These are phyloP conservation scores for Pseudolaguvia tuberculata DNA, from an alignment of 2,113 vertebrate species.

Conservation along the genomic window DNA sequence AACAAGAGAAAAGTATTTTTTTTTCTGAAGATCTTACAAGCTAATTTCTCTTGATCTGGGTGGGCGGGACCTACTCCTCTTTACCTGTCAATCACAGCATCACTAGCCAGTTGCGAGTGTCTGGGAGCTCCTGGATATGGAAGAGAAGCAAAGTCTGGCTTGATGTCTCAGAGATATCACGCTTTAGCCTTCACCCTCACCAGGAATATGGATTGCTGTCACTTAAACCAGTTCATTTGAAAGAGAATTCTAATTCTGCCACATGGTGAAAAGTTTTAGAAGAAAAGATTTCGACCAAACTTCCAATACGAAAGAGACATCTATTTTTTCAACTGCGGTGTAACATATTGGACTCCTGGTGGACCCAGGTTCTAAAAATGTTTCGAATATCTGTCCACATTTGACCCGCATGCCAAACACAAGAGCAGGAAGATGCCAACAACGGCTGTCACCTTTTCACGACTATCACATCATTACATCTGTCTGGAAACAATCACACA, in stretches of 20 bases:
- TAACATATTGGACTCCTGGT: slow-evolving; percentile 17
- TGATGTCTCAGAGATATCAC: neutral
- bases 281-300: neutral
- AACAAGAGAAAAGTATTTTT: neutral
- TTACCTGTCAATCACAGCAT: neutral
- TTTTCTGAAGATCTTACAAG: neutral
- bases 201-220: neutral
- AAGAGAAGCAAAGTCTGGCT: neutral
- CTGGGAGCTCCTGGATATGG: neutral
- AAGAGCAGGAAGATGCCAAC: slow-evolving; percentile 39
- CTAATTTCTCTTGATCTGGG: neutral
- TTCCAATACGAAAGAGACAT: neutral
- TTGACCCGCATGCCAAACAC: slow-evolving; percentile 34
- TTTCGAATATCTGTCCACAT: neutral
- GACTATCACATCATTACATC: slow-evolving; percentile 13
- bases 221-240: neutral
- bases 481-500: slow-evolving; percentile 29
- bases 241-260: neutral
- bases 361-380: slow-evolving; percentile 1
- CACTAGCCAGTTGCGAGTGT: neutral
- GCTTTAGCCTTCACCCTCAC: neutral
- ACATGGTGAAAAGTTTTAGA: neutral
- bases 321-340: slow-evolving; percentile 9
- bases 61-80: neutral
- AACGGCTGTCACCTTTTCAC: slow-evolving; percentile 18